Conservation (phyloP, 2,113 vertebrate genomes). For the Hylia prasina region DNA sequence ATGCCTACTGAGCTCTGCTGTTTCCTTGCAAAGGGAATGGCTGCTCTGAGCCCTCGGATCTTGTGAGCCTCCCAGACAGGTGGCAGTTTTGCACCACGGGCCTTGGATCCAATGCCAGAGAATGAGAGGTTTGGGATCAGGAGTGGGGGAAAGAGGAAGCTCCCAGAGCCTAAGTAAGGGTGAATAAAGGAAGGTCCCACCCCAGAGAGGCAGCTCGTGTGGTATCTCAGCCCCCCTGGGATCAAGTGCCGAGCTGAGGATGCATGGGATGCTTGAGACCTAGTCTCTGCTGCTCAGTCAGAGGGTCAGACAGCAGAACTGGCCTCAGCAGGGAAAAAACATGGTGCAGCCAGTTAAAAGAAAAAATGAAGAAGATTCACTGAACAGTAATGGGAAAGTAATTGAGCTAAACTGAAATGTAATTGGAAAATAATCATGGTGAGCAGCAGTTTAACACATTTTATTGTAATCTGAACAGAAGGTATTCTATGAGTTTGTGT, state of each 20-base stretch:
- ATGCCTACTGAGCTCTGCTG: not conserved
- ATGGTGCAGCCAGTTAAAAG: conserved; percentile 58
- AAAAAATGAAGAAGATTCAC: conserved; percentile 63
- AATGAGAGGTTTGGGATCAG: not conserved
- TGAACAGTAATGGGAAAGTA: conserved; percentile 72
- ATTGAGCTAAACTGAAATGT: conserved; percentile 77
- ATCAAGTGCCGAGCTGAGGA: not conserved
- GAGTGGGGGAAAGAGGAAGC: not conserved
- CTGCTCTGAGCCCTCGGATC: not conserved
- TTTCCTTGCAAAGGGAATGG: not conserved
- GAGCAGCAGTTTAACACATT: conserved; percentile 38
- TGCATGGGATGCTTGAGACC: not conserved
- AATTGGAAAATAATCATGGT: conserved; percentile 70
- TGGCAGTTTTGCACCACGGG: not conserved
- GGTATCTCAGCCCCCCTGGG: rapidly evolving
- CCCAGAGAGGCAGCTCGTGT: rapidly evolving
- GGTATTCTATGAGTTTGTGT: conserved; percentile 18
- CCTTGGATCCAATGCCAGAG: not conserved
- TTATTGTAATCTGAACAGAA: conserved; percentile 56
- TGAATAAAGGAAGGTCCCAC: not conserved
- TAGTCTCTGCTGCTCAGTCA: not conserved
- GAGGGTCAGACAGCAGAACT: not conserved
- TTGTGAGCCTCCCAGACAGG: rapidly evolving
- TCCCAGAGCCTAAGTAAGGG: not conserved
- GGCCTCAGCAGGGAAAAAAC: not conserved